A percentile compares a stretch with the other conserved stretches of the same genome.
Evolutionary conservation across 92 coral and sea anemone genomes (phyloP).

Genomic region (Epizoanthus rinbou): DNA sequence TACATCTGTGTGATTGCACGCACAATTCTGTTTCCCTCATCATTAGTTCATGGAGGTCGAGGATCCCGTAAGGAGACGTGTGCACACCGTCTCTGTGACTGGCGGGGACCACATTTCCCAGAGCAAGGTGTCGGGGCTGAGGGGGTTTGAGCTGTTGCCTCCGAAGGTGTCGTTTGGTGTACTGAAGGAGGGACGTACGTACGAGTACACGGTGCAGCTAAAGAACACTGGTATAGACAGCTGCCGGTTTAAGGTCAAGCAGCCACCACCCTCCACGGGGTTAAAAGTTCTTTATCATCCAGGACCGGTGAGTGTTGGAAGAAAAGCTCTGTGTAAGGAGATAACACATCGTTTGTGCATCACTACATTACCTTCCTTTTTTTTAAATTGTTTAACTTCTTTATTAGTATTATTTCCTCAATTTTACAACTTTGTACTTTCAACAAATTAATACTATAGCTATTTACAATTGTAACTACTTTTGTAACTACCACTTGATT

Average conservation of each 20-base stretch:
- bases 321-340: too few relatives aligned
- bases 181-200: slow-evolving; percentile 92
- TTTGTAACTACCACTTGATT: too few relatives aligned
- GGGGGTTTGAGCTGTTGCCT: slow-evolving; percentile 96
- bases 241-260: slow-evolving; percentile 88
- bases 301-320: slow-evolving; percentile 77
- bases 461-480: too few relatives aligned
- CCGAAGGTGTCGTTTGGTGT: slow-evolving; percentile 91
- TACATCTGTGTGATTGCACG: too few relatives aligned
- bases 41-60: slow-evolving; percentile 79
- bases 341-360: too few relatives aligned
- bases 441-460: too few relatives aligned
- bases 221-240: slow-evolving; percentile 96
- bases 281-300: slow-evolving; percentile 86
- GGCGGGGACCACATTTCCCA: slow-evolving; percentile 68
- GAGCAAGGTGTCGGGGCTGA: slow-evolving; percentile 59
- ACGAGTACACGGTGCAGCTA: slow-evolving; percentile 70
- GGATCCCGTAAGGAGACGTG: slow-evolving; percentile 92
- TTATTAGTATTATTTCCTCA: too few relatives aligned
- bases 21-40: neutral
- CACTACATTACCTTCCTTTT: too few relatives aligned
- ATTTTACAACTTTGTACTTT: too few relatives aligned
- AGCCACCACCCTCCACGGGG: slow-evolving; percentile 97
- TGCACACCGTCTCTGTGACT: slow-evolving; percentile 91
- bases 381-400: too few relatives aligned